phyloP scores from a whole-genome alignment of 2,113 vertebrate genomes.

The Columba livia region DNA sequence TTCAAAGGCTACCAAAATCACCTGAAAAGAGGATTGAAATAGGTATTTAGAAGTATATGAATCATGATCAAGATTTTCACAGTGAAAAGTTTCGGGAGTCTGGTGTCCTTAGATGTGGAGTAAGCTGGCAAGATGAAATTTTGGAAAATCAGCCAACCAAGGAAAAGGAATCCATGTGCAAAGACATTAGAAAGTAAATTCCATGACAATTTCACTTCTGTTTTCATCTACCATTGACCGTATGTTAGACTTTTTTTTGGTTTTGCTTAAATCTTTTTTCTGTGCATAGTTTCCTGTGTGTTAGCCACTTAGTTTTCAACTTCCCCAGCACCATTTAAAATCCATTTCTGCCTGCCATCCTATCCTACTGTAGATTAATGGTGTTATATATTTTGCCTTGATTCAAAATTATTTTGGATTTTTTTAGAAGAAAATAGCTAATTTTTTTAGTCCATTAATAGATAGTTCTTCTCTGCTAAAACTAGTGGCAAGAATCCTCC shows the following conservation, averaged over 20 bases:
- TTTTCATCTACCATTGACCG: not conserved
- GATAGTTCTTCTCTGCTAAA: not conserved
- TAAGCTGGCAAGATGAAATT: not conserved
- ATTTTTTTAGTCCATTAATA: not conserved
- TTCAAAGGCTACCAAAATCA: not conserved
- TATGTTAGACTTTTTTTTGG: not conserved
- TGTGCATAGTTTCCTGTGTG: not conserved
- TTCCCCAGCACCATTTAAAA: not conserved
- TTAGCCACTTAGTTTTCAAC: not conserved
- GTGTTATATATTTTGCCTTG: not conserved
- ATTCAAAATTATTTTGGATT: not conserved
- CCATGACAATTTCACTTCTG: not conserved
- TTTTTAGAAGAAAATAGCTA: not conserved
- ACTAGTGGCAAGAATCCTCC: not conserved
- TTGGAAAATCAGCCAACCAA: not conserved
- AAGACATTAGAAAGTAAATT: not conserved
- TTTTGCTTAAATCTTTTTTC: not conserved
- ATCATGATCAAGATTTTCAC: not conserved
- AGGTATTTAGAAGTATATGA: not conserved
- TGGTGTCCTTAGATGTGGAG: not conserved
- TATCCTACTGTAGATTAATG: not conserved
- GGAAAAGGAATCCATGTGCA: accelerated
- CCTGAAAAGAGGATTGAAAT: not conserved
- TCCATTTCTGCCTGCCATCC: not conserved
- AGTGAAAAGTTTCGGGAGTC: not conserved